Conservation (phyloP, 2,113 vertebrate genomes). For the Ophthalmolycus amberensis region DNA sequence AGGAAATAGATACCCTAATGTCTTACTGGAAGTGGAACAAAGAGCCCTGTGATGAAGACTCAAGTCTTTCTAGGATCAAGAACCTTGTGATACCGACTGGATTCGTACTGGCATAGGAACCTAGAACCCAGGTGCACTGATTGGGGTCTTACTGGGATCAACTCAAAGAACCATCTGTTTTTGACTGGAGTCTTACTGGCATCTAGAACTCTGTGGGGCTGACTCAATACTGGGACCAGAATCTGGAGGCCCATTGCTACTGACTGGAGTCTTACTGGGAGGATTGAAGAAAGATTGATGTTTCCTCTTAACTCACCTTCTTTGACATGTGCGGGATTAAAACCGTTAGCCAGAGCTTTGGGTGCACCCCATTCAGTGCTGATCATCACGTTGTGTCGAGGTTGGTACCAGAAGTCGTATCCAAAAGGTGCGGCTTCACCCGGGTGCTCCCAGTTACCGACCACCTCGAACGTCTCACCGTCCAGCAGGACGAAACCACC, state of each 20-base stretch:
- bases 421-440: constrained; percentile 81
- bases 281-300: neutral
- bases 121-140: neutral
- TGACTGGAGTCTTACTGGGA: neutral
- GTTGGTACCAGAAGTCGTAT: constrained; percentile 98
- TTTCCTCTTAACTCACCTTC: constrained; percentile 76
- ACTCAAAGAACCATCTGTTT: too few relatives aligned
- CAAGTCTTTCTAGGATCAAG: neutral
- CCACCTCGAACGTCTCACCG: constrained; percentile 91
- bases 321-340: constrained; percentile 84
- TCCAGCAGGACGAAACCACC: constrained; percentile 93
- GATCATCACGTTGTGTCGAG: constrained; percentile 93
- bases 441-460: constrained; percentile 90
- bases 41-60: too few relatives aligned
- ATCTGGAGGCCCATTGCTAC: neutral
- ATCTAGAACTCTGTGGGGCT: neutral
- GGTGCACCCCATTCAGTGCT: constrained; percentile 92
- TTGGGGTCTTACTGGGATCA: neutral
- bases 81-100: neutral
- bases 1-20: too few relatives aligned
- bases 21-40: too few relatives aligned
- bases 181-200: neutral
- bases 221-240: neutral
- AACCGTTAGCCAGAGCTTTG: constrained; percentile 83
- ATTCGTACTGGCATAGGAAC: neutral